Percentiles rank a stretch among this genome's conserved stretches.
Evolutionary conservation across 2,797 vertebrate species (phyloP).

Genomic region (Sciurus vulgaris): DNA sequence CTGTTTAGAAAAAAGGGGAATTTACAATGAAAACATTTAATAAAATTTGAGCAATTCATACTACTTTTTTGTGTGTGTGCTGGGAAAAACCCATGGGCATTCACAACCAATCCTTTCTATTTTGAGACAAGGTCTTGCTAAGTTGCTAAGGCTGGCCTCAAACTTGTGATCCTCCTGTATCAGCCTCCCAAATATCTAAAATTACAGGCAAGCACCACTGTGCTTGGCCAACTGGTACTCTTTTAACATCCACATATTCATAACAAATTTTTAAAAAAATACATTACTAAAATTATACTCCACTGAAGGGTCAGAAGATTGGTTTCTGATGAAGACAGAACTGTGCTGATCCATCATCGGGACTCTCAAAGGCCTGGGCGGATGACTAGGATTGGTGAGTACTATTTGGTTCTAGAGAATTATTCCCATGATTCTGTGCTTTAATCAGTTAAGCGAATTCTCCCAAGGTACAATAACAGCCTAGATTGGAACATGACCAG

Average conservation of each 20-base stretch:
- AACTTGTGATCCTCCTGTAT: too few relatives aligned
- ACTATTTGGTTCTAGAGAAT: neutral
- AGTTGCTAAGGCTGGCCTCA: too few relatives aligned
- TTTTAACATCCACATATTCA: too few relatives aligned
- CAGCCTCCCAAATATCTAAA: too few relatives aligned
- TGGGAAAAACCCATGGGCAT: too few relatives aligned
- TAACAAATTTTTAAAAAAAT: neutral
- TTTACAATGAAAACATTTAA: constrained; percentile 21
- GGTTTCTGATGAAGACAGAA: neutral
- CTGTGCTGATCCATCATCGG: neutral
- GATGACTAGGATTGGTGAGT: neutral
- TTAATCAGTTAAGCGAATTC: constrained; percentile 33
- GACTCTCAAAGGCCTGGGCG: neutral
- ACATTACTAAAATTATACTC: constrained; percentile 3
- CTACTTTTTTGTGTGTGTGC: neutral
- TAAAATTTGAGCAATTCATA: constrained; percentile 51
- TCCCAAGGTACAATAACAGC: constrained; percentile 8
- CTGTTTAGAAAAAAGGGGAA: constrained; percentile 9
- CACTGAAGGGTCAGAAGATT: neutral
- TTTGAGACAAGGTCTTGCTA: neutral
- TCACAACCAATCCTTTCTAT: too few relatives aligned
- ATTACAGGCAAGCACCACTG: too few relatives aligned
- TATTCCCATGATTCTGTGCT: constrained; percentile 22
- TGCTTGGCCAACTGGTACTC: too few relatives aligned
- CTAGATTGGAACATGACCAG: neutral